Evolutionary conservation across 2,888 invertebrate genomes (phyloP), one percentile per base, ranked within the genome.

Genomic region (Drosophila robusta): DNA sequence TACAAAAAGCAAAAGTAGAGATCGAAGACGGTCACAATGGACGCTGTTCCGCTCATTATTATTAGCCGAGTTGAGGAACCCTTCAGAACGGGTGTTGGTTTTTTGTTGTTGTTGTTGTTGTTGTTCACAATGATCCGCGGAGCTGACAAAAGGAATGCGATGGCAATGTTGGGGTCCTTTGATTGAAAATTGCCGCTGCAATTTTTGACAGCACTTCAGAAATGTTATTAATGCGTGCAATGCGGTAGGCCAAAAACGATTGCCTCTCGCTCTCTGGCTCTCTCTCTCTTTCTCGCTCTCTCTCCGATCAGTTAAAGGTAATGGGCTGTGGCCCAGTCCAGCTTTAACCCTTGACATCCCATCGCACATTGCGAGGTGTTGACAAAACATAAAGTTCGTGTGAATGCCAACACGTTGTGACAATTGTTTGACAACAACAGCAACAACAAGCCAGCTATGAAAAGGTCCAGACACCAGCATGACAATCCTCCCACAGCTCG

Each of bases 181-280:
- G 90, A 90, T 90, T 90, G 90, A 90, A 90, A 89, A 85, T 89
- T 81, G 90, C 90, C 90, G 87, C 87, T 78, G 86, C 76, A 72
- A 72, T 79, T 82, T 87, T 87, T 89, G 88, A 88, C 88, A 86
- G 73, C 78, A 70, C 75, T 60, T 49, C 74, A 75, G 57, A 63
- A 77, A 73, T 76, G 76, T 81, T 87, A 89, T 89, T 90, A 87
- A 90, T 89, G 87, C 79, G 46, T 47, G 80, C 72, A 80, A 75
- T 91, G 90, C 91, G 91, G 90, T 90, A 91, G 91, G 90, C 70
- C 77, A 42, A 52, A 57, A 57, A 26, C 34, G 50, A 34, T 58
- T 50, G 39, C 5, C 14, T 9, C 22, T 36, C 7, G 0, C 16
- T 5, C 50, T 8, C 29, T 7, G 8, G 7, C 1, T 29, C 29